Evolutionary conservation across 2,888 invertebrate species (phyloP).

Genomic region (Diarsia brunnea): DNA sequence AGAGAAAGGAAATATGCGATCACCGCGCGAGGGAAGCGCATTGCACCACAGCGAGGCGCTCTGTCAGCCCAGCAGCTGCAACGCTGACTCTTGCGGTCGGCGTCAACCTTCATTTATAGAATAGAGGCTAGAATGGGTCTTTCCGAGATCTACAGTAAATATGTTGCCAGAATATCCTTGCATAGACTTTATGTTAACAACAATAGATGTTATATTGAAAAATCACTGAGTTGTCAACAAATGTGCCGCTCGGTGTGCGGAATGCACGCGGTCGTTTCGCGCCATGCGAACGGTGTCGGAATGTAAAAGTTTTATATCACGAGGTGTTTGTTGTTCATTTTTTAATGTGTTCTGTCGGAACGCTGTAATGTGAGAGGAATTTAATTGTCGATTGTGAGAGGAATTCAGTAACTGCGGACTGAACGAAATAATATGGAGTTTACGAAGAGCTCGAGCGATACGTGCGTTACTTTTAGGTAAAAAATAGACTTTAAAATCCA

Average conservation of each 20-base stretch:
- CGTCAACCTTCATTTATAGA: background rate
- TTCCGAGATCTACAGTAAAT: background rate
- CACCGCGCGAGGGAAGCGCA: slow-evolving; percentile 20
- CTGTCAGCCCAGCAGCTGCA: slow-evolving; percentile 1
- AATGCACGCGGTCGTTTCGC: slow-evolving; percentile 41
- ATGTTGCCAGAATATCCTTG: slow-evolving; percentile 13
- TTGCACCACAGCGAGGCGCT: slow-evolving; percentile 31
- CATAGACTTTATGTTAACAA: slow-evolving; percentile 11
- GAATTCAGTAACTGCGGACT: slow-evolving; percentile 9
- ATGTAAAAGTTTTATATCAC: slow-evolving; percentile 53
- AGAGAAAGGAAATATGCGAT: slow-evolving; percentile 14
- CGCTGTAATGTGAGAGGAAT: slow-evolving; percentile 32
- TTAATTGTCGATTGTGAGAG: slow-evolving; percentile 30
- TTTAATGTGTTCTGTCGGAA: slow-evolving; percentile 36
- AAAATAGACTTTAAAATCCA: background rate
- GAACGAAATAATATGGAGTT: background rate
- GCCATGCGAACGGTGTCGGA: slow-evolving; percentile 34
- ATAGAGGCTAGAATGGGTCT: slow-evolving; percentile 5
- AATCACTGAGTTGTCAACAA: background rate
- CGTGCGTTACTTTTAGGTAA: background rate
- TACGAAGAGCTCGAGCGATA: background rate
- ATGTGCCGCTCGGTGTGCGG: slow-evolving; percentile 21
- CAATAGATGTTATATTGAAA: slow-evolving; percentile 28
- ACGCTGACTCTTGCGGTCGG: slow-evolving; percentile 1
- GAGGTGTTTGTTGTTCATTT: slow-evolving; percentile 60